Percentiles rank a stretch among this genome's conserved stretches.
Evolutionary conservation across 2,888 invertebrate species (phyloP).

Genomic region (Limnephilus marmoratus): DNA sequence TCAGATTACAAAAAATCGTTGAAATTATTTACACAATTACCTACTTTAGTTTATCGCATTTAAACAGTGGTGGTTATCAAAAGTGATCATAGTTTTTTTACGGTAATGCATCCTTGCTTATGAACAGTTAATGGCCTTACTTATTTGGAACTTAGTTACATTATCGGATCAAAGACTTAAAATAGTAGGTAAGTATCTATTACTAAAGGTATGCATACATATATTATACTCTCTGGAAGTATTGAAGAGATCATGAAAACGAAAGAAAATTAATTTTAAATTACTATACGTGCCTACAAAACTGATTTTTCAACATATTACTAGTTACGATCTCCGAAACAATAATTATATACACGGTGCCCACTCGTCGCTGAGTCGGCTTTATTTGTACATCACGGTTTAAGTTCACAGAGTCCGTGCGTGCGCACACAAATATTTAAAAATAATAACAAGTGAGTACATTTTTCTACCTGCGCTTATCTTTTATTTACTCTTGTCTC

Average conservation of each 20-base stretch:
- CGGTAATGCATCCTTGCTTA: too few relatives aligned
- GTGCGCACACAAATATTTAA: slow-evolving; percentile 5
- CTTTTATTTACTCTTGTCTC: slow-evolving; percentile 41
- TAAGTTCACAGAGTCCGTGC: not conserved
- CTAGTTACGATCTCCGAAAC: not conserved
- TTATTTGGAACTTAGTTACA: not conserved
- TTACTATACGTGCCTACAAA: not conserved
- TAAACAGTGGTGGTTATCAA: too few relatives aligned
- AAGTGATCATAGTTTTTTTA: too few relatives aligned
- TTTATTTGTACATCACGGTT: not conserved
- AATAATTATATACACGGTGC: not conserved
- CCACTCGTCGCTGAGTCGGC: not conserved
- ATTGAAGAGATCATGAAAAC: not conserved
- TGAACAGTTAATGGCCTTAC: too few relatives aligned
- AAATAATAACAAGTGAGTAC: not conserved
- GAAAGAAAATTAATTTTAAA: not conserved
- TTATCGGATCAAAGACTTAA: not conserved
- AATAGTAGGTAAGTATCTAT: too few relatives aligned
- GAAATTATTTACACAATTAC: too few relatives aligned
- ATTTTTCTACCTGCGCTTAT: slow-evolving; percentile 39
- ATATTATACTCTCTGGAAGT: not conserved
- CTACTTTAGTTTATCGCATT: too few relatives aligned
- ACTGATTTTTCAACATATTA: not conserved
- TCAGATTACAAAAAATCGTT: too few relatives aligned
- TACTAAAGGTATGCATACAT: not conserved